Conservation (phyloP, 2,113 vertebrate genomes). For the Paraplagusia blochii region DNA sequence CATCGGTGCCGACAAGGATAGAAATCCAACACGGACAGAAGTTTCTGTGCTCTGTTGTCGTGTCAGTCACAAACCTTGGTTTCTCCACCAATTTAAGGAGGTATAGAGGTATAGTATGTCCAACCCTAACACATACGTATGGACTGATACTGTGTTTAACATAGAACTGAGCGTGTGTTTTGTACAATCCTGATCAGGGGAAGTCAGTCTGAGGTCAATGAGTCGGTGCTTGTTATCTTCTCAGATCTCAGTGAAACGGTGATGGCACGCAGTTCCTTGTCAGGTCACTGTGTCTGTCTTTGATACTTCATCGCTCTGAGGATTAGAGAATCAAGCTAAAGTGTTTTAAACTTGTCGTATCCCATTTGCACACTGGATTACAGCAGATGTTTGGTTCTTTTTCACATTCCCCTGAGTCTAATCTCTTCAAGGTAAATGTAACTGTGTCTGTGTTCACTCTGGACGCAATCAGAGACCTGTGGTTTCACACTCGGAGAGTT, state of each 20-base stretch:
- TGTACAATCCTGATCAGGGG: constrained; percentile 29
- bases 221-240: constrained; percentile 59
- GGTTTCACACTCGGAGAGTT: constrained; percentile 52
- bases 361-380: constrained; percentile 69
- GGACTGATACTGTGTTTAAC: no score
- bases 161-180: no score
- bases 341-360: constrained; percentile 65
- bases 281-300: constrained; percentile 44
- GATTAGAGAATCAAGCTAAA: constrained; percentile 61
- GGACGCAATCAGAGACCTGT: constrained; percentile 37
- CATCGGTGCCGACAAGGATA: no score
- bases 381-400: constrained; percentile 43
- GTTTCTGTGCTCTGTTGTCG: no score
- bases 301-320: constrained; percentile 29
- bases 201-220: constrained; percentile 49
- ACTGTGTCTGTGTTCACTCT: constrained; percentile 54
- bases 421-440: constrained; percentile 59
- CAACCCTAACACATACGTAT: no score
- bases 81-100: no score
- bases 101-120: no score
- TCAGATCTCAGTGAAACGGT: constrained; percentile 53
- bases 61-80: no score
- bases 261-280: constrained; percentile 49
- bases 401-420: constrained; percentile 54
- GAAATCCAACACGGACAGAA: no score